Evolutionary conservation across 2,113 vertebrate species (phyloP).

Genomic region (Triplophysa dalaica): DNA sequence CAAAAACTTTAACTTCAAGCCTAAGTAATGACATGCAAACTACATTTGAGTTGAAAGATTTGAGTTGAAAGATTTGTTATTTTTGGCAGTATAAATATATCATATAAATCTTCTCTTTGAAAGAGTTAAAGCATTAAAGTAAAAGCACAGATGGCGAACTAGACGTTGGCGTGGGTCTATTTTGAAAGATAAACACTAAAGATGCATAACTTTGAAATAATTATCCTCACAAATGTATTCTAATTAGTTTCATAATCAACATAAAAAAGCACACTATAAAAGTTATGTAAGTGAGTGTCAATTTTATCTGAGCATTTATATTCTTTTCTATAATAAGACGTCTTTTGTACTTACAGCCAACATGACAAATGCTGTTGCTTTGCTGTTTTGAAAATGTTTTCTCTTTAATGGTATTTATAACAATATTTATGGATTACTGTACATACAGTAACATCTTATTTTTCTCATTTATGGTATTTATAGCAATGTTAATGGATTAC

Average conservation of each 20-base stretch:
- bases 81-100: neutral
- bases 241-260: neutral
- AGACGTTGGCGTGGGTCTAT: neutral
- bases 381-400: neutral
- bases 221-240: neutral
- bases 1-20: neutral
- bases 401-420: too few relatives aligned
- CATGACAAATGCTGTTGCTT: neutral
- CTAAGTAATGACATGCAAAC: too few relatives aligned
- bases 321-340: neutral
- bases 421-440: too few relatives aligned
- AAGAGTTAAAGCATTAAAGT: neutral
- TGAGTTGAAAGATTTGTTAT: neutral
- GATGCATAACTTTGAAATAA: conserved; percentile 4
- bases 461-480: neutral
- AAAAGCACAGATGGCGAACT: neutral
- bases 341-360: neutral
- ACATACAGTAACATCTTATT: too few relatives aligned
- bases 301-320: neutral
- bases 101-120: neutral
- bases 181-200: neutral
- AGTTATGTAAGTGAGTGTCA: neutral
- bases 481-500: neutral
- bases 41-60: neutral
- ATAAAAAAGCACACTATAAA: neutral